phyloP scores from a whole-genome alignment of 2,888 invertebrate genomes.

The Drosophila yooni region DNA sequence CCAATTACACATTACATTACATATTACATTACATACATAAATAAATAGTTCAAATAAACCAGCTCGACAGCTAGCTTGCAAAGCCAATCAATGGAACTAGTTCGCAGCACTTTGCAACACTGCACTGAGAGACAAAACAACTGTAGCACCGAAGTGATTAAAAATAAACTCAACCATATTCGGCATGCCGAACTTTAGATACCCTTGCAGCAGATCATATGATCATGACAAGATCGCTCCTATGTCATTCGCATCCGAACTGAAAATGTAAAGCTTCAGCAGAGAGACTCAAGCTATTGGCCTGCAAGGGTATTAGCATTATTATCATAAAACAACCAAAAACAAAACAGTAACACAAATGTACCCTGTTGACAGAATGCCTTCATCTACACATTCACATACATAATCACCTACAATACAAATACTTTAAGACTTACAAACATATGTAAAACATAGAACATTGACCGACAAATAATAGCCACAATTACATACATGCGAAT shows the following conservation, averaged over 20 bases:
- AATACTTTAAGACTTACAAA: slow-evolving; percentile 69
- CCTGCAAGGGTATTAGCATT: slow-evolving; percentile 24
- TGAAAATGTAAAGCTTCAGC: background rate
- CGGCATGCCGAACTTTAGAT: slow-evolving; percentile 40
- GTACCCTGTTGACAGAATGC: slow-evolving; percentile 82
- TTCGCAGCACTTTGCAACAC: slow-evolving; percentile 22
- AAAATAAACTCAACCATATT: background rate
- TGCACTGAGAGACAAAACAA: slow-evolving; percentile 14
- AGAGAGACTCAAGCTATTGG: too few relatives aligned
- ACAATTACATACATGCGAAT: slow-evolving; percentile 5
- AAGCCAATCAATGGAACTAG: slow-evolving; percentile 47
- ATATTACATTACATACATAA: slow-evolving; percentile 1
- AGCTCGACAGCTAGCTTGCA: slow-evolving; percentile 41
- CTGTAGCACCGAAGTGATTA: slow-evolving; percentile 18
- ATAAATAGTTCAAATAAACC: slow-evolving; percentile 48
- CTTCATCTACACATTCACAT: slow-evolving; percentile 73
- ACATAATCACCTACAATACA: slow-evolving; percentile 77
- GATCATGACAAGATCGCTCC: background rate
- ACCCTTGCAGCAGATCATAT: slow-evolving; percentile 19
- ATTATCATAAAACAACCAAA: slow-evolving; percentile 12
- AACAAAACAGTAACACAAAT: slow-evolving; percentile 41
- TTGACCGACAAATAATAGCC: slow-evolving; percentile 49
- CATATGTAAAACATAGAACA: slow-evolving; percentile 31
- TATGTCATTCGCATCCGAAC: background rate
- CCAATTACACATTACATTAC: slow-evolving; percentile 10